These are phyloP conservation scores for Chloropsis cyanopogon DNA, from an alignment of 2,113 vertebrate species.

Conservation along the genomic window DNA sequence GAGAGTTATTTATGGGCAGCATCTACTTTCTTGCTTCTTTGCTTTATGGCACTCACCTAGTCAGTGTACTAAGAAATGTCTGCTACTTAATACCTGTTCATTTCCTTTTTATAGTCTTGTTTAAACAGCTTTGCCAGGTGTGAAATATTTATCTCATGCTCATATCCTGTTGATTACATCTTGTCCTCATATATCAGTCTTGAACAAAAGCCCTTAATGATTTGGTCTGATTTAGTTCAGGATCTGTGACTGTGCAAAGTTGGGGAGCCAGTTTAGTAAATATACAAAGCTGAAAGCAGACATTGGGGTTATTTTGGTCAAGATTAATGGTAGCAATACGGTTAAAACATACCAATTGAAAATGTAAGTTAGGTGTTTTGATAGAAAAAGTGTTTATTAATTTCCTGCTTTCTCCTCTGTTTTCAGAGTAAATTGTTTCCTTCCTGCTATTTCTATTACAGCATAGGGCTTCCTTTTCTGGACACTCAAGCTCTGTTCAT, in stretches of 20 bases:
- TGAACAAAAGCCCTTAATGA: not conserved
- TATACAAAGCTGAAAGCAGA: not conserved
- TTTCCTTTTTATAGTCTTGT: not conserved
- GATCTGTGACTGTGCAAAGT: not conserved
- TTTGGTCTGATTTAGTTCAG: not conserved
- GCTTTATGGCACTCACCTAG: not conserved
- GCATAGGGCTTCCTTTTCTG: not conserved
- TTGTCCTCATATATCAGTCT: not conserved
- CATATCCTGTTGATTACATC: not conserved
- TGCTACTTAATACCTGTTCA: not conserved
- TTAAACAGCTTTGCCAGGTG: not conserved
- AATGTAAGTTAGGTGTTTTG: not conserved
- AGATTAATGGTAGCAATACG: not conserved
- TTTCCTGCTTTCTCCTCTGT: not conserved
- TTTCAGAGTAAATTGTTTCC: not conserved
- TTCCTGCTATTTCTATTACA: not conserved
- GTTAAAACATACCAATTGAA: not conserved
- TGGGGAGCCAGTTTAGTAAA: not conserved
- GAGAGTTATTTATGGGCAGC: not conserved
- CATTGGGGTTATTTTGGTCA: not conserved
- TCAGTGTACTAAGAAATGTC: not conserved
- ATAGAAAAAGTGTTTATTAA: not conserved
- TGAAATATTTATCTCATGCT: not conserved
- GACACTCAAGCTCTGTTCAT: not conserved
- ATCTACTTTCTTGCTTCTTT: not conserved